Conservation (phyloP, 1,140 invertebrate genomes). For the Anthonomus grandis region DNA sequence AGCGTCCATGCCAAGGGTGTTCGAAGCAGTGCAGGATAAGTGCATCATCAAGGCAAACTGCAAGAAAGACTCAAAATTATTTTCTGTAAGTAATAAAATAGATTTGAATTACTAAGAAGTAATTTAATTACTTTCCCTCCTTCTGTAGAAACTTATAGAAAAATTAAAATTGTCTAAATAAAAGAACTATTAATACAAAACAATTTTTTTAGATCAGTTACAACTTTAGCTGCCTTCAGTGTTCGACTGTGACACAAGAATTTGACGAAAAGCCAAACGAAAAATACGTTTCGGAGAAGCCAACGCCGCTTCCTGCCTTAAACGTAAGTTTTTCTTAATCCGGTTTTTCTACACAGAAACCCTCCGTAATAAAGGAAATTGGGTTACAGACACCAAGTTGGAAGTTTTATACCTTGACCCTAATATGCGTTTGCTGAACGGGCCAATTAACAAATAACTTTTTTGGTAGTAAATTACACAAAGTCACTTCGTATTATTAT, state of each 20-base stretch:
- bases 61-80: conserved; percentile 77
- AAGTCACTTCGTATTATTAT: too few relatives aligned
- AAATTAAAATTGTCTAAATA: too few relatives aligned
- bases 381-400: too few relatives aligned
- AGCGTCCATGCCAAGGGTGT: conserved; percentile 73
- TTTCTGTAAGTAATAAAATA: conserved; percentile 70
- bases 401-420: too few relatives aligned
- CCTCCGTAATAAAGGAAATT: too few relatives aligned
- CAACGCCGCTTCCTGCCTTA: conserved; percentile 64
- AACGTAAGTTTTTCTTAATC: conserved; percentile 54
- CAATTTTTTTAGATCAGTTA: conserved; percentile 62
- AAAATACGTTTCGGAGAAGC: conserved; percentile 53
- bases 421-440: too few relatives aligned
- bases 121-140: too few relatives aligned
- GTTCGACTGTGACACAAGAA: conserved; percentile 58
- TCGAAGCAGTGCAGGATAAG: conserved; percentile 75
- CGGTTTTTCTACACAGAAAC: neutral
- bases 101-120: too few relatives aligned
- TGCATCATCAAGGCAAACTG: conserved; percentile 77
- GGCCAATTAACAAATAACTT: too few relatives aligned
- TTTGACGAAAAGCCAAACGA: conserved; percentile 59
- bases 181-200: neutral
- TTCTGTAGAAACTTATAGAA: too few relatives aligned
- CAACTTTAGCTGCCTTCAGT: conserved; percentile 67
- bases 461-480: too few relatives aligned